phyloP scores from a whole-genome alignment of 2,113 vertebrate species.

The Zosterops borbonicus region DNA sequence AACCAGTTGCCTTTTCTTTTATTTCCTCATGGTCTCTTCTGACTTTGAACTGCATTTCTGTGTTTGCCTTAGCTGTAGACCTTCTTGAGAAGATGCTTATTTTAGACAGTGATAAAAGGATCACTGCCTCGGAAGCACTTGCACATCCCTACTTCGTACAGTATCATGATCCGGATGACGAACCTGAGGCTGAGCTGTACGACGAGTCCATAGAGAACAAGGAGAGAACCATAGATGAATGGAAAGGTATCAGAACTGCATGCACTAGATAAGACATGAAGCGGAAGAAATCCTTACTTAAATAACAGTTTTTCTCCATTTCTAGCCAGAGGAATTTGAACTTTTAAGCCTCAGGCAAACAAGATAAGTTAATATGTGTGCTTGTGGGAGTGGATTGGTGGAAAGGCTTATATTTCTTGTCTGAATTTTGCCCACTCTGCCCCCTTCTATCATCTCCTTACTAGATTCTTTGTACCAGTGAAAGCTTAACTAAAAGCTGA shows the following conservation, averaged over 20 bases:
- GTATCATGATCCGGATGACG: constrained; percentile 94
- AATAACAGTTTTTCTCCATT: not conserved
- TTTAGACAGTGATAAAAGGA: constrained; percentile 92
- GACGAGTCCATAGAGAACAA: constrained; percentile 92
- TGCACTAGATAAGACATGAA: not conserved
- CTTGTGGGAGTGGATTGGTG: not conserved
- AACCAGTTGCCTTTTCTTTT: not conserved
- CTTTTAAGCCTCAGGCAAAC: not conserved
- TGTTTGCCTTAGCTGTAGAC: constrained; percentile 82
- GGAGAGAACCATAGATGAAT: constrained; percentile 91
- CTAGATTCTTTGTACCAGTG: not conserved
- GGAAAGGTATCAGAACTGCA: constrained; percentile 84
- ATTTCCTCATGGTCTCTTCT: not conserved
- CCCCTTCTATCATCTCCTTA: not conserved
- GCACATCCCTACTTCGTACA: constrained; percentile 94
- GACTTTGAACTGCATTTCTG: not conserved
- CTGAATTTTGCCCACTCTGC: not conserved
- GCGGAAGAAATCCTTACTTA: not conserved
- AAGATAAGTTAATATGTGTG: not conserved
- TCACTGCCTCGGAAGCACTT: constrained; percentile 89
- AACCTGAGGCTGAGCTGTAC: constrained; percentile 89
- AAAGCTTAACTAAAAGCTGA: not conserved
- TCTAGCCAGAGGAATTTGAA: not conserved
- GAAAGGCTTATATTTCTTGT: not conserved
- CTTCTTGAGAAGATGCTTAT: constrained; percentile 96